Conservation (phyloP, 2,888 invertebrate species). For the Merodon equestris region DNA sequence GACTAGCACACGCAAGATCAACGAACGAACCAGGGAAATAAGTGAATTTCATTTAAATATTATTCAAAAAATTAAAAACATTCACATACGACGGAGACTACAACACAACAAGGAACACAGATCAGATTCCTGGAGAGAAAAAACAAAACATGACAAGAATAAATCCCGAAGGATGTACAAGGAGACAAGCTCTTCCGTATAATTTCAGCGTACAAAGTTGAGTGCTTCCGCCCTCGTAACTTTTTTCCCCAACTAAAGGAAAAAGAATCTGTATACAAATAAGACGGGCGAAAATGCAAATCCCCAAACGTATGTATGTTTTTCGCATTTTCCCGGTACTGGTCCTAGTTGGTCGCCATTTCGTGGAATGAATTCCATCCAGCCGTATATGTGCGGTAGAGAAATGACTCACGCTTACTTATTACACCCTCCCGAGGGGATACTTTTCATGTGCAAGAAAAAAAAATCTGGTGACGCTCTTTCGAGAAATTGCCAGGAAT, state of each 20-base stretch:
- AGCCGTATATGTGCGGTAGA: conserved; percentile 17
- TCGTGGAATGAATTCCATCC: conserved; percentile 53
- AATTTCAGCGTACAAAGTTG: conserved; percentile 14
- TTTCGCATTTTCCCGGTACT: conserved; percentile 46
- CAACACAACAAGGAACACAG: conserved; percentile 49
- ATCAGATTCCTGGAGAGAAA: conserved; percentile 47
- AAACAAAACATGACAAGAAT: not conserved
- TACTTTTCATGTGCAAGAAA: too few species aligned
- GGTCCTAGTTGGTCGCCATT: conserved; percentile 59
- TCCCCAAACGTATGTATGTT: conserved; percentile 61
- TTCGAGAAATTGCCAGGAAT: too few species aligned
- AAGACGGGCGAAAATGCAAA: conserved; percentile 25
- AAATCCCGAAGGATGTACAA: conserved; percentile 55
- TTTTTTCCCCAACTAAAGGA: conserved; percentile 19
- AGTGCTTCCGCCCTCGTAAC: conserved; percentile 14
- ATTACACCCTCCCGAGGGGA: not conserved
- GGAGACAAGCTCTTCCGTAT: conserved; percentile 20
- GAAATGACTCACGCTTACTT: not conserved
- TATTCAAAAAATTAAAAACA: conserved; percentile 40
- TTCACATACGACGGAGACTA: conserved; percentile 18
- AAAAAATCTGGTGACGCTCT: too few species aligned
- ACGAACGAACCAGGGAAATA: conserved; percentile 29
- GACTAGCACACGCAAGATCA: too few species aligned
- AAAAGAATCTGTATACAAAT: conserved; percentile 19
- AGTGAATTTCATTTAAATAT: conserved; percentile 64